phyloP scores from a whole-genome alignment of 2,888 invertebrate genomes.

The Cerceris rybyensis region DNA sequence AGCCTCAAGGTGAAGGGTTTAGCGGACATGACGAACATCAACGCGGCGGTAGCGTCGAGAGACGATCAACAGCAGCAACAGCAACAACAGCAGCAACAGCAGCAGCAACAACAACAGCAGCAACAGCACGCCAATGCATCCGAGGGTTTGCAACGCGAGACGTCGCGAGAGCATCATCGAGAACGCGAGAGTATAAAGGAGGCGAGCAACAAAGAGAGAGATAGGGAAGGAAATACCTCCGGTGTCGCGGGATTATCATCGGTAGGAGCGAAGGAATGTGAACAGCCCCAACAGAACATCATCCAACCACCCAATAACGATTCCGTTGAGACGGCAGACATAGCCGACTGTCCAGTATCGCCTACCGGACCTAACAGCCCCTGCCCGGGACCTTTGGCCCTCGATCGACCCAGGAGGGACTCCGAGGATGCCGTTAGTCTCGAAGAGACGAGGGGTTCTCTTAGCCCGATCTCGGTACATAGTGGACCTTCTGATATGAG shows the following conservation, averaged over 20 bases:
- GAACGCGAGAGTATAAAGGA: conserved; percentile 66
- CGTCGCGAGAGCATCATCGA: conserved; percentile 72
- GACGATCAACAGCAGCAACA: conserved; percentile 77
- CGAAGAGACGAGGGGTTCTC: conserved; percentile 78
- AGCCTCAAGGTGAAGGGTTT: conserved; percentile 96
- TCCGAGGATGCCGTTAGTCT: conserved; percentile 78
- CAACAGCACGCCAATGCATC: conserved; percentile 64
- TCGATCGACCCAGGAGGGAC: conserved; percentile 78
- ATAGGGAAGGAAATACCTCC: conserved; percentile 54
- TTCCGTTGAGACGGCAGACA: conserved; percentile 74
- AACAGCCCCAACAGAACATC: conserved; percentile 57
- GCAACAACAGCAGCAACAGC: conserved; percentile 67
- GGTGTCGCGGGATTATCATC: conserved; percentile 66
- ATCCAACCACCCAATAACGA: conserved; percentile 67
- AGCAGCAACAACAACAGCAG: conserved; percentile 61
- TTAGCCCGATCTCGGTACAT: conserved; percentile 81
- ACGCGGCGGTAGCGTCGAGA: conserved; percentile 83
- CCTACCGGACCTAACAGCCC: conserved; percentile 75
- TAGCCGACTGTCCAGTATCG: conserved; percentile 70
- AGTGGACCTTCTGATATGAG: conserved; percentile 85
- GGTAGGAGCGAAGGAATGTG: conserved; percentile 71
- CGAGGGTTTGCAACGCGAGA: conserved; percentile 75
- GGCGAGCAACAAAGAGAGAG: conserved; percentile 60
- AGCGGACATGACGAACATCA: conserved; percentile 95
- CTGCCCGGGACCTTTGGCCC: conserved; percentile 80